Conservation (phyloP, 2,113 vertebrate genomes). For the Oncorhynchus tshawytscha region DNA sequence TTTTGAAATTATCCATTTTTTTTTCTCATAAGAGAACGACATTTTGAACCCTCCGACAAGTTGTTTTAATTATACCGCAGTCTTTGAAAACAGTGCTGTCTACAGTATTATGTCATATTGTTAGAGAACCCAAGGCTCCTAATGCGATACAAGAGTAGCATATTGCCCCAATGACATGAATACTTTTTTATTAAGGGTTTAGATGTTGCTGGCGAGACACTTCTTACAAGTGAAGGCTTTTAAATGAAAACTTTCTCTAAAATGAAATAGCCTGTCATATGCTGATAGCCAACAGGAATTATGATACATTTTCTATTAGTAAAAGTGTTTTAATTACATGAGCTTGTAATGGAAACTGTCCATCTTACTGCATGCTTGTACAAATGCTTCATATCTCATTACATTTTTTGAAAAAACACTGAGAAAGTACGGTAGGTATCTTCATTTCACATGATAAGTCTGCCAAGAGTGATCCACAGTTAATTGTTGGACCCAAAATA, state of each 20-base stretch:
- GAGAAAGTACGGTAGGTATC: constrained; percentile 14
- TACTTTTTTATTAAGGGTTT: constrained; percentile 49
- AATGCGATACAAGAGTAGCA: constrained; percentile 15
- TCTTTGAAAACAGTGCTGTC: constrained; percentile 6
- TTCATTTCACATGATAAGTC: background rate
- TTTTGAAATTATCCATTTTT: background rate
- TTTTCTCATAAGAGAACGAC: background rate
- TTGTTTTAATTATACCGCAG: constrained; percentile 41
- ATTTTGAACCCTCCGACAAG: constrained; percentile 13
- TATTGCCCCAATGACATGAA: constrained; percentile 19
- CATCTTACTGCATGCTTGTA: constrained; percentile 61
- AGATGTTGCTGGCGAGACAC: constrained; percentile 49
- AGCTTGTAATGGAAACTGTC: constrained; percentile 72
- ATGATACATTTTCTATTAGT: constrained; percentile 72
- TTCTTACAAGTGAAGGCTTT: constrained; percentile 53
- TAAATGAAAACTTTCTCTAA: constrained; percentile 55
- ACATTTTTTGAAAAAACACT: constrained; percentile 48
- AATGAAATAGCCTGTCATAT: constrained; percentile 67
- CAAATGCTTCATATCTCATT: constrained; percentile 59
- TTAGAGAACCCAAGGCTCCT: constrained; percentile 25
- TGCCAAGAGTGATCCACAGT: background rate
- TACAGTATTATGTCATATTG: constrained; percentile 12
- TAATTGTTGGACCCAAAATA: background rate
- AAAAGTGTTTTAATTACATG: constrained; percentile 71
- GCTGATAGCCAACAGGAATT: constrained; percentile 65